phyloP scores from a whole-genome alignment of 2,888 invertebrate species.

The Schizaphis graminum region DNA sequence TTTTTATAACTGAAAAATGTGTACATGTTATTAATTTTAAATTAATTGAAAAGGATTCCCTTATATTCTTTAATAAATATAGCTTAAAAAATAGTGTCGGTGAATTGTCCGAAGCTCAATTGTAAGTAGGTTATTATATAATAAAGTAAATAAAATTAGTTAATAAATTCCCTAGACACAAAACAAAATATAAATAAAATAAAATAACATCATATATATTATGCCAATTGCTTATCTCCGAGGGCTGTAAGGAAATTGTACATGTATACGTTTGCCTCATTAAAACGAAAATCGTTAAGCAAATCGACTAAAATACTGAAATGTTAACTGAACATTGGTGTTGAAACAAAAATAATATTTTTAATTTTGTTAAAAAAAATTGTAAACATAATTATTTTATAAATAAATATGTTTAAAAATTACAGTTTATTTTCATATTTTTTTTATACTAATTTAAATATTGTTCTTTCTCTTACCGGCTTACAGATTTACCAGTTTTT shows the following conservation, averaged over 20 bases:
- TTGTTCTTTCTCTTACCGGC: not conserved
- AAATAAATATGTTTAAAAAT: not conserved
- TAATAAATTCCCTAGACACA: not conserved
- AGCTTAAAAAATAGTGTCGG: not conserved
- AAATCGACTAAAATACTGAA: not conserved
- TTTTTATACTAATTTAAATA: not conserved
- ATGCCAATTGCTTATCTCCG: not conserved
- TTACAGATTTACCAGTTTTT: not conserved
- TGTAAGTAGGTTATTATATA: not conserved
- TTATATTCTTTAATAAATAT: not conserved
- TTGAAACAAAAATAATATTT: not conserved
- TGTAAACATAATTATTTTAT: not conserved
- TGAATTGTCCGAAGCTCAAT: not conserved
- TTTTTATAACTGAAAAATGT: not conserved
- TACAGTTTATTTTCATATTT: not conserved
- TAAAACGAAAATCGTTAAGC: not conserved
- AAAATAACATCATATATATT: not conserved
- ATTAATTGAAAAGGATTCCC: not conserved
- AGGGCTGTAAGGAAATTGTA: not conserved
- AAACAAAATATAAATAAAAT: not conserved
- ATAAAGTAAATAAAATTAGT: not conserved
- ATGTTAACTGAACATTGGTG: not conserved
- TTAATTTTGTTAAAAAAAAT: not conserved
- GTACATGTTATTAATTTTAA: not conserved
- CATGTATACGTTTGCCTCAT: not conserved